phyloP scores from a whole-genome alignment of 2,113 vertebrate genomes.

The Lucifuga dentata region DNA sequence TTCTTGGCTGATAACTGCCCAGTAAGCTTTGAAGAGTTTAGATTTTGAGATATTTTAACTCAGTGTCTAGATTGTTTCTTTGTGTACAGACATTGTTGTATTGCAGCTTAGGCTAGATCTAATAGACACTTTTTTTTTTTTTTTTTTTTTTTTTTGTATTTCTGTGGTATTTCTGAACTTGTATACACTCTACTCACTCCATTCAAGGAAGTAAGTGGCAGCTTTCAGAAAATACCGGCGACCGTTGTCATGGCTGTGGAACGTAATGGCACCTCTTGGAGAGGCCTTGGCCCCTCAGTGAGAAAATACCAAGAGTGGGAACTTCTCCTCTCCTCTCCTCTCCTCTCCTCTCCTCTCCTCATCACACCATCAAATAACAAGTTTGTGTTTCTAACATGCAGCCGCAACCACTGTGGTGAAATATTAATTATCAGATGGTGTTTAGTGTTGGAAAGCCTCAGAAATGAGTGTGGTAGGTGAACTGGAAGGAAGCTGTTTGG shows the following conservation, averaged over 20 bases:
- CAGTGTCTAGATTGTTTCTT: background rate
- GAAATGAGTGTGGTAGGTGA: conserved; percentile 27
- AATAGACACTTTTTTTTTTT: too few species aligned
- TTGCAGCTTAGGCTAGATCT: too few species aligned
- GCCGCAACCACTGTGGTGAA: background rate
- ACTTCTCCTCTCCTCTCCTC: conserved; percentile 2
- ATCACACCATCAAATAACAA: too few species aligned
- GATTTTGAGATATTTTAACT: background rate
- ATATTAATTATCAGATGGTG: conserved; percentile 11
- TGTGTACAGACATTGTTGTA: background rate
- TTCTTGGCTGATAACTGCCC: background rate
- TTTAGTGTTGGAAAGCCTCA: conserved; percentile 7
- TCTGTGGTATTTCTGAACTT: background rate
- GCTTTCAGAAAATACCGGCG: conserved; percentile 44
- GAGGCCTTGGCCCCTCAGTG: conserved; percentile 45
- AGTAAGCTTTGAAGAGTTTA: background rate
- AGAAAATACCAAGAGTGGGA: conserved; percentile 43
- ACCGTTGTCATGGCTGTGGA: conserved; percentile 69
- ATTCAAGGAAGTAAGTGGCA: conserved; percentile 45
- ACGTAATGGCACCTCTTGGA: conserved; percentile 65
- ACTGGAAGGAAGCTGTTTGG: conserved; percentile 22
- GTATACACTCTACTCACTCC: background rate
- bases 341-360: conserved; percentile 1
- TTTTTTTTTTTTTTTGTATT: too few species aligned
- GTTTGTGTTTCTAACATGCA: too few species aligned